These are phyloP conservation scores for Leptinotarsa haldemani DNA, from an alignment of 2,888 invertebrate genomes.

Conservation along the genomic window DNA sequence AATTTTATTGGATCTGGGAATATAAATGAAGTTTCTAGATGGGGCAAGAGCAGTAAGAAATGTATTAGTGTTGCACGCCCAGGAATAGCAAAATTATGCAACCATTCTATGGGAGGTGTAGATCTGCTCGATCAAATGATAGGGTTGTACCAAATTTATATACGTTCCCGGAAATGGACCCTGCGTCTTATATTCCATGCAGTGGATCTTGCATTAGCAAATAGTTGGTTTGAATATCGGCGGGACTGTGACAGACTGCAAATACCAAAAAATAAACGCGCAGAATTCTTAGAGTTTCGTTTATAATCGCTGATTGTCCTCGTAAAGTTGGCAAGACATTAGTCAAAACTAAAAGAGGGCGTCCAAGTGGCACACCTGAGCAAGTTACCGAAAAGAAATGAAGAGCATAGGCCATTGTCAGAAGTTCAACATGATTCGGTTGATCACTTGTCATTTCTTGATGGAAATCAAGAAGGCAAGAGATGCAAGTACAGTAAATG, in stretches of 20 bases:
- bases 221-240: conserved; percentile 17
- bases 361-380: conserved; percentile 3
- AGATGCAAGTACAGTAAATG: conserved; percentile 7
- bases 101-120: conserved; percentile 6
- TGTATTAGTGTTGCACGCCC: conserved; percentile 17
- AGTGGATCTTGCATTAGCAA: conserved; percentile 8
- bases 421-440: background rate
- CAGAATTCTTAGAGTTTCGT: conserved; percentile 4
- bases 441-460: conserved; percentile 7
- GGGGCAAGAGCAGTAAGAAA: conserved; percentile 27
- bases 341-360: conserved; percentile 5
- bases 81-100: conserved; percentile 18
- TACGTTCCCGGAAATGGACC: conserved; percentile 21
- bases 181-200: conserved; percentile 2
- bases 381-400: background rate
- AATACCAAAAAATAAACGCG: conserved; percentile 6
- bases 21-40: conserved; percentile 22
- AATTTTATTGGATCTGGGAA: conserved; percentile 33
- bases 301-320: conserved; percentile 1
- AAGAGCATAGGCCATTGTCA: background rate
- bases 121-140: conserved; percentile 9
- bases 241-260: background rate
- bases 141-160: background rate
- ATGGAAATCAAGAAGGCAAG: background rate
- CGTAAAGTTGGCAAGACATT: conserved; percentile 4